Percentiles rank a stretch among this genome's conserved stretches.
These are phyloP conservation scores for Falco peregrinus DNA, from an alignment of 2,797 vertebrate species.

Conservation along the genomic window DNA sequence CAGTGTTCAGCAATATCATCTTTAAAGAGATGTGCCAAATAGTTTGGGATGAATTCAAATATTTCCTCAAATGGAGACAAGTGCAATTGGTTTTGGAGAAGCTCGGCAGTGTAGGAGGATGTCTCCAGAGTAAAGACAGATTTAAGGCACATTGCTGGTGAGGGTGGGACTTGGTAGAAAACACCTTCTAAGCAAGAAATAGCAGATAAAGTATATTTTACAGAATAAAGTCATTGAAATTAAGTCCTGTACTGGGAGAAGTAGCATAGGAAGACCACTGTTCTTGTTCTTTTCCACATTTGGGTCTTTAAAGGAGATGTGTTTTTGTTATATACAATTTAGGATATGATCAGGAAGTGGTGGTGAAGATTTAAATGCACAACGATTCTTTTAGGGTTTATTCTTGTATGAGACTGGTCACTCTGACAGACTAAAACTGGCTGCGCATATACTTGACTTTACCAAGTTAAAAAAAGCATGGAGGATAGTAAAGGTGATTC, in stretches of 20 bases:
- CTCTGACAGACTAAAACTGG: neutral
- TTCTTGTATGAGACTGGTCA: neutral
- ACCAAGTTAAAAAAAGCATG: accelerated
- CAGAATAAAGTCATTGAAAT: neutral
- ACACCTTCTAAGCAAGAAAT: neutral
- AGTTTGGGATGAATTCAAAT: slow-evolving; percentile 43
- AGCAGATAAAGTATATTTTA: neutral
- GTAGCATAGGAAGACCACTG: neutral
- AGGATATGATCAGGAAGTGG: neutral
- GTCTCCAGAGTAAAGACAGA: neutral
- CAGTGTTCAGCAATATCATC: neutral
- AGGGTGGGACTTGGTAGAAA: neutral
- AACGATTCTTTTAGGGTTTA: neutral
- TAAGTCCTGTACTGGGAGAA: neutral
- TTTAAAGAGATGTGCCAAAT: slow-evolving; percentile 42
- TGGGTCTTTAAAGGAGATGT: neutral
- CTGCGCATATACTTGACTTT: neutral
- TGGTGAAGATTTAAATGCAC: neutral
- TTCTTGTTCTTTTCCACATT: neutral
- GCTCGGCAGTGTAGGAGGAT: neutral
- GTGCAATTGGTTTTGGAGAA: slow-evolving; percentile 25
- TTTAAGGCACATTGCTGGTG: neutral
- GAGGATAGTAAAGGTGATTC: neutral
- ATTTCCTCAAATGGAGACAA: slow-evolving; percentile 45
- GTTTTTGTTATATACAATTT: neutral